phyloP scores from a whole-genome alignment of 2,888 invertebrate genomes.

The Phorcus lineatus region DNA sequence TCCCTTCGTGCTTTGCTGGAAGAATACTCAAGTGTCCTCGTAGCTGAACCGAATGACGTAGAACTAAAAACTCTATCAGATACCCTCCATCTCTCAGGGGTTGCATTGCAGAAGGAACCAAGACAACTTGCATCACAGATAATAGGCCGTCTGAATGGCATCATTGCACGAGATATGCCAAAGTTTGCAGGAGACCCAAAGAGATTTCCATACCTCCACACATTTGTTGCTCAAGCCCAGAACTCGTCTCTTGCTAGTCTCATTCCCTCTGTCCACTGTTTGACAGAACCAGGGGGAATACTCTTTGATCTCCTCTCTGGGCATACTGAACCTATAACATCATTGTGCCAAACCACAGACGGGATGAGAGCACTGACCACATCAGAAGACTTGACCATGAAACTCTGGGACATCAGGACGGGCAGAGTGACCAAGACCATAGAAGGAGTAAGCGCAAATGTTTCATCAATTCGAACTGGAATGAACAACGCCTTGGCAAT shows the following conservation, averaged over 20 bases:
- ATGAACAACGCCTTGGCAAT: slow-evolving; percentile 57
- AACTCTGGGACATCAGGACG: slow-evolving; percentile 70
- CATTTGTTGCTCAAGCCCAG: slow-evolving; percentile 60
- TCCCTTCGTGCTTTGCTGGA: slow-evolving; percentile 86
- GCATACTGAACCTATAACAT: slow-evolving; percentile 70
- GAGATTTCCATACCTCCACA: slow-evolving; percentile 65
- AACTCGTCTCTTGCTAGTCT: slow-evolving; percentile 61
- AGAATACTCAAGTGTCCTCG: slow-evolving; percentile 81
- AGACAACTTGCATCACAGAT: slow-evolving; percentile 87
- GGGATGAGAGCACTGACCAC: slow-evolving; percentile 67
- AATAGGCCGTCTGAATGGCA: slow-evolving; percentile 75
- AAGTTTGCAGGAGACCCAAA: slow-evolving; percentile 68
- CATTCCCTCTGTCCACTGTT: slow-evolving; percentile 69
- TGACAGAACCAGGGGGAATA: slow-evolving; percentile 71
- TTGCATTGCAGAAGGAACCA: slow-evolving; percentile 87
- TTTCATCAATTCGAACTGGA: slow-evolving; percentile 57
- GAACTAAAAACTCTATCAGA: slow-evolving; percentile 80
- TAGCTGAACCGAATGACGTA: slow-evolving; percentile 62
- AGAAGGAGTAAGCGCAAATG: slow-evolving; percentile 62
- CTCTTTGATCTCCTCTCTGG: slow-evolving; percentile 71
- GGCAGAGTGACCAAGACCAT: slow-evolving; percentile 68
- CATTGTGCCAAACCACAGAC: slow-evolving; percentile 66
- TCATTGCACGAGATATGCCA: slow-evolving; percentile 69
- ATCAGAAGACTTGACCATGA: slow-evolving; percentile 70
- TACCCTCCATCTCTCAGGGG: slow-evolving; percentile 84